Base-by-base conservation (phyloP, 2,888 invertebrate genomes). In the Sclerodermus sp. region DNA sequence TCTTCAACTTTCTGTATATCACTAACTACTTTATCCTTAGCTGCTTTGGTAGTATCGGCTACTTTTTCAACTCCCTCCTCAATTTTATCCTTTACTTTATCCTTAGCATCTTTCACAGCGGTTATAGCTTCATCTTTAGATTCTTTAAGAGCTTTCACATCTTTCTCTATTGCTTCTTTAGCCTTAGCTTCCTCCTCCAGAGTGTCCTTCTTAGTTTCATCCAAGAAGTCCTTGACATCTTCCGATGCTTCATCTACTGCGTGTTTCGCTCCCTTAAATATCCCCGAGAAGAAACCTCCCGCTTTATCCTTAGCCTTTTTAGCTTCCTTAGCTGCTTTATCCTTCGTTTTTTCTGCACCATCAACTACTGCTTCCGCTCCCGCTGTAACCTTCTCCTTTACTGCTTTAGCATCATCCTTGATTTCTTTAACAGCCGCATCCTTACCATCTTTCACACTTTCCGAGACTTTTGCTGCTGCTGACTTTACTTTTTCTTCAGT, bases 241-340 rank as follows among this genome's bases (percentile, higher is more conserved):
- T 62, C 64, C 0, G 60, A 31, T 0, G 54, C 48, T 5, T 71
- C 70, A 0, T 68, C 64, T 0, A 55, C 62, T 0, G 60, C 49
- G 15, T 70, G 66, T 36, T 71, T 74, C 0, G 59, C 61, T 6
- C 68, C 65, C 37, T 70, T 71, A 1, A 71, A 64, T 2, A 74
- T 55, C 1, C 71, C 70, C 0, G 74, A 70, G 2, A 74, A 53
- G 32, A 74, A 70, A 0, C 67, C 64, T 1, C 62, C 54, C 1
- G 52, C 38, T 45, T 72, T 74, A 1, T 70, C 66, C 36, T 68
- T 71, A 0, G 55, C 56, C 32, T 70, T 67, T 37, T 69, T 69
- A 0, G 55, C 59, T 39, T 60, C 60, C 18, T 62, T 53, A 5
- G 37, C 42, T 9, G 55, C 42, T 42, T 56, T 61, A 3, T 59